These are phyloP conservation scores for Strigamia maritima DNA, from an alignment of 2,888 invertebrate species.

Conservation along the genomic window DNA sequence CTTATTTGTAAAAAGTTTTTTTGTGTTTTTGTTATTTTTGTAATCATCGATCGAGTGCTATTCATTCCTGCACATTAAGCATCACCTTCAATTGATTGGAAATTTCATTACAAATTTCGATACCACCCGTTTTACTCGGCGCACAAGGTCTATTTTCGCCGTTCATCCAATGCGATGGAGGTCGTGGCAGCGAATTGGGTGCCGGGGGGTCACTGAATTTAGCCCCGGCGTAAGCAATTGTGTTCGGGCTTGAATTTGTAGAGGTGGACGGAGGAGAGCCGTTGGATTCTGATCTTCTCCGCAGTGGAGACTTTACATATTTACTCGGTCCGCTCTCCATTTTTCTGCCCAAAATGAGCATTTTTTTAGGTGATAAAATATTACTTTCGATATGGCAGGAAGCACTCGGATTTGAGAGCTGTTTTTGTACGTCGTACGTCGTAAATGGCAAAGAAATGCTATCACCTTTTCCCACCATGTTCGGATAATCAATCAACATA, in stretches of 20 bases:
- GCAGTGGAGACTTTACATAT: neutral
- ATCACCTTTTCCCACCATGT: neutral
- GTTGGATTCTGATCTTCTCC: slow-evolving; percentile 34
- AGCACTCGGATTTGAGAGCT: neutral
- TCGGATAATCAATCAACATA: neutral
- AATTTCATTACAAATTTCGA: slow-evolving; percentile 46
- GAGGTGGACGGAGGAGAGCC: slow-evolving; percentile 27
- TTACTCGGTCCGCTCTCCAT: neutral
- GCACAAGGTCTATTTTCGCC: neutral
- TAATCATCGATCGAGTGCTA: neutral
- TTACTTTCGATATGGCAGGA: neutral
- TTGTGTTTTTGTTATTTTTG: neutral
- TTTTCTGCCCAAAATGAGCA: neutral
- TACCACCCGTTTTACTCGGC: neutral
- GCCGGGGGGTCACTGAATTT: slow-evolving; percentile 80
- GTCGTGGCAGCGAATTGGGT: slow-evolving; percentile 72
- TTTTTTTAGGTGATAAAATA: neutral
- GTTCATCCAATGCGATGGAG: slow-evolving; percentile 72
- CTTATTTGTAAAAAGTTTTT: neutral
- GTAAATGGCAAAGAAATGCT: neutral
- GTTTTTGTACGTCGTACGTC: neutral
- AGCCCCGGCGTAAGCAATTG: slow-evolving; percentile 62
- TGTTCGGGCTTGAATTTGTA: neutral
- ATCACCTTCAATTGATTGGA: slow-evolving; percentile 50
- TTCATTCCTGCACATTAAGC: slow-evolving; percentile 48